Percentiles rank a stretch among this genome's conserved stretches.
phyloP scores from a whole-genome alignment of 2,797 vertebrate species.

The Artibeus lituratus region DNA sequence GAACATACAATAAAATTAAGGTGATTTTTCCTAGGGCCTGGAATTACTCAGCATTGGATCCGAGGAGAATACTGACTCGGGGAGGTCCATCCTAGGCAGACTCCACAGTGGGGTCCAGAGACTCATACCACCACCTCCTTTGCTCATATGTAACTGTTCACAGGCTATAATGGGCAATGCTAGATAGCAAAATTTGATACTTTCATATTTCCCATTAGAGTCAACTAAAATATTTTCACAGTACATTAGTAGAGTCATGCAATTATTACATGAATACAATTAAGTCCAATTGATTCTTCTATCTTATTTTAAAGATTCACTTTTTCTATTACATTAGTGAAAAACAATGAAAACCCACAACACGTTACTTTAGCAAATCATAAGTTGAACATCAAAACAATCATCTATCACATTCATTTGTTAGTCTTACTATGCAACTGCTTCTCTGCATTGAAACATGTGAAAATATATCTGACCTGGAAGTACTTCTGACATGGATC shows the following conservation, averaged over 20 bases:
- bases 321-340: constrained; percentile 7
- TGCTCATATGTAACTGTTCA: not conserved
- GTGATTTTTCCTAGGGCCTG: not conserved
- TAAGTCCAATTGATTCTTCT: not conserved
- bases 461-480: constrained; percentile 85
- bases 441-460: constrained; percentile 74
- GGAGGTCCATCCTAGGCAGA: not conserved
- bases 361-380: constrained; percentile 41
- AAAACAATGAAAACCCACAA: constrained; percentile 41
- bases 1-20: not conserved
- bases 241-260: not conserved
- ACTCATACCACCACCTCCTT: not conserved
- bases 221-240: not conserved
- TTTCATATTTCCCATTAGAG: not conserved
- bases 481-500: constrained; percentile 88
- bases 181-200: not conserved
- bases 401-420: not conserved
- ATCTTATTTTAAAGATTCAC: not conserved
- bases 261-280: not conserved
- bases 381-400: constrained; percentile 60
- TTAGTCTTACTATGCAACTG: constrained; percentile 40
- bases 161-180: not conserved
- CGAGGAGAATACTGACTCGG: not conserved
- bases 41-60: not conserved
- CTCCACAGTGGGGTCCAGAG: not conserved